Evolutionary conservation across 1,140 invertebrate genomes (phyloP), one percentile per base, ranked within the genome.

Genomic region (Saccostrea glomerata): DNA sequence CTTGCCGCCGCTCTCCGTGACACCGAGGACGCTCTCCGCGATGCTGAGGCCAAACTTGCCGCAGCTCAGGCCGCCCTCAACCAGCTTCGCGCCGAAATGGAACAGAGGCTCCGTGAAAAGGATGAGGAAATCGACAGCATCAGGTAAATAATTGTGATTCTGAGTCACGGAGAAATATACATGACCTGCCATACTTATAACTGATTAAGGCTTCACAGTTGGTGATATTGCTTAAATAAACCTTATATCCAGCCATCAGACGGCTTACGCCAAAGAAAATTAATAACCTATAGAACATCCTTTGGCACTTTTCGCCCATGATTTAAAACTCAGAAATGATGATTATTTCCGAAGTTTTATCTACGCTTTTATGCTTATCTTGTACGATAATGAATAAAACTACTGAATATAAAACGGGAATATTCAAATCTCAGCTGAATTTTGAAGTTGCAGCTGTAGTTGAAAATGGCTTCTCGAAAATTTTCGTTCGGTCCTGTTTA

Each of bases 81-180:
- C 90, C 92, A 93, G 86, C 93, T 95, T 85, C 90, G 93, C 47
- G 89, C 90, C 70, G 95, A 95, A 87, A 94, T 95, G 93, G 94
- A 95, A 91, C 92, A 92, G 87, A 92, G 94, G 89, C 94, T 95
- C 54, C 89, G 94, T 77, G 95, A 95, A 88, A 95, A 95, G 92
- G 95, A 95, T 70, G 94, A 95, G 83, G 95, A 95, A 90, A 92
- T 95, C 47, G 95, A 95, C 84, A 93, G 92, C 90, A 93, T 94
- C 91, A 94, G 93, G 93, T 94, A 89, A 25, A 82, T 58, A 60
- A 7, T 30, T n/a, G 23, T 1, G 25, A 36, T 54, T 54, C n/a
- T 55, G 23, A 84, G 20, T 56, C 40, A 84, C 40, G 40, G 47
- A 84, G 82, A 23, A 20, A 47, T 54, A 2, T 77, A 77, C 25